Evolutionary conservation across 2,113 vertebrate species (phyloP).

Genomic region (Zingel zingel): DNA sequence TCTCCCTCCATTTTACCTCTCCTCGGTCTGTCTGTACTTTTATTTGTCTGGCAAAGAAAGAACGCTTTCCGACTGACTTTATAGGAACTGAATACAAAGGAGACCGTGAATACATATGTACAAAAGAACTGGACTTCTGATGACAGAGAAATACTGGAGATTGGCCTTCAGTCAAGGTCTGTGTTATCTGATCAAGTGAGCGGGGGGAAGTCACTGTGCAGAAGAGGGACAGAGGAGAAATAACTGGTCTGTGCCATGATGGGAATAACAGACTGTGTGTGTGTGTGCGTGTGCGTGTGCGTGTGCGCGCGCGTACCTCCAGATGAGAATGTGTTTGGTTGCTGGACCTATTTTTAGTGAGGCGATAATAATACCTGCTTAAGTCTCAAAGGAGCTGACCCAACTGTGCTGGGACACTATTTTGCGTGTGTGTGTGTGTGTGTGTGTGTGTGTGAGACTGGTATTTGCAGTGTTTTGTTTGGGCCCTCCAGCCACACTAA

Average conservation of each 20-base stretch:
- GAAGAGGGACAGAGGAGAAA: background rate
- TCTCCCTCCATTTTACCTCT: background rate
- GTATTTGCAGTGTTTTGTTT: background rate
- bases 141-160: slow-evolving; percentile 8
- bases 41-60: background rate
- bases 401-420: background rate
- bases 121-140: slow-evolving; percentile 7
- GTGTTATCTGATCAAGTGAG: slow-evolving; percentile 36
- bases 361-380: slow-evolving; percentile 39
- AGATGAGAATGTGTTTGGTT: background rate
- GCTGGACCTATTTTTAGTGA: slow-evolving; percentile 61
- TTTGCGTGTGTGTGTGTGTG: background rate
- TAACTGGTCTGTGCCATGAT: slow-evolving; percentile 34
- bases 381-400: slow-evolving; percentile 51
- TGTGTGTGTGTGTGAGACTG: background rate
- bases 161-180: slow-evolving; percentile 23
- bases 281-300: slow-evolving; percentile 9
- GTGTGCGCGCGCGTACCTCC: background rate
- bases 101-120: background rate
- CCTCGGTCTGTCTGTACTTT: background rate
- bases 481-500: background rate
- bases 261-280: slow-evolving; percentile 48
- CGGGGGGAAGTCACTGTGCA: background rate
- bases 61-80: background rate
- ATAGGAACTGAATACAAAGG: background rate